Base-by-base conservation (phyloP, 2,888 invertebrate genomes). In the Thereva unica region DNA sequence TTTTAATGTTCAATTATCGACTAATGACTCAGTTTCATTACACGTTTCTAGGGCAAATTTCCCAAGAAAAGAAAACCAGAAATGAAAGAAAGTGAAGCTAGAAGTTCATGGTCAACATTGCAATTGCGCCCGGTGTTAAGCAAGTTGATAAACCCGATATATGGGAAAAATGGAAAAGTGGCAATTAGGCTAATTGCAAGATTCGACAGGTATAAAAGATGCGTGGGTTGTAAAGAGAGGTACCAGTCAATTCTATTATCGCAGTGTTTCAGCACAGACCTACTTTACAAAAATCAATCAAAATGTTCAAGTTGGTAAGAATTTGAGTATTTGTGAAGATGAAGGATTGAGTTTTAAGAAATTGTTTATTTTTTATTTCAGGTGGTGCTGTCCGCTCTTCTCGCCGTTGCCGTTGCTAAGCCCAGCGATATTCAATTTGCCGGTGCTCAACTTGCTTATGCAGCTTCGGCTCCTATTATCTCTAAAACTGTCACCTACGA, bases 351-450 rank as follows among this genome's bases (percentile, higher is more conserved):
- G 2, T 23, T 23, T 23, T 23, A 23, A 35, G 49, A 66, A 10
- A 54, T 61, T 5, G 44, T 63, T 61, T 5, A 38, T 63, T 12
- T 38, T 68, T 44, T 67, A 23, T 23, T 23, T 23, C 63, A 77
- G 84, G 84, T 85, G 84, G 84, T 85, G 83, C 83, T 86, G 77
- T 84, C 84, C 79, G 83, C 84, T 82, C 78, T 86, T 72, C 80
- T 83, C 76, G 83, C 85, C 57, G 55, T 75, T 68, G 75, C 74
- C 59, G 71, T 73, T 67, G 75, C 76, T 50, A 70, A 71, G 54
- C 72, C 74, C 50, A 70, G 71, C 5, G 50, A 59, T 41, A 41
- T 54, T 9, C 35, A 40, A 10, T 45, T 71, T n/a, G 59, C 64
- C 8, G 69, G 67, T 63, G 9, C 71, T 9, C 64, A 70, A 23